Evolutionary conservation across 2,797 vertebrate species (phyloP).

Genomic region (Microcaecilia unicolor): DNA sequence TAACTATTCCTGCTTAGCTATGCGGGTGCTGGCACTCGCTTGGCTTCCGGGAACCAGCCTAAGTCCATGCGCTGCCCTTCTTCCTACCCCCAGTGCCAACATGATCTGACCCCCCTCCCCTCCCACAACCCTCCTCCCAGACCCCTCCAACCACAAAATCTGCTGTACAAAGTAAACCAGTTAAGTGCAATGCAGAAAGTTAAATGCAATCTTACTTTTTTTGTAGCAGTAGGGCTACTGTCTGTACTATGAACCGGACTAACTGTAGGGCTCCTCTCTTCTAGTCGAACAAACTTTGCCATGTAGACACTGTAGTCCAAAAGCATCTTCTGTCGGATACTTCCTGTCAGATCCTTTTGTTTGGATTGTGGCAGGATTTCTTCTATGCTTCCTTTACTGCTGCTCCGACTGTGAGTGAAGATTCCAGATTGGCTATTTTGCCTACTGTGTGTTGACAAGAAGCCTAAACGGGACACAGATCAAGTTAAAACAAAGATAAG

Average conservation of each 20-base stretch:
- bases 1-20: too few species aligned
- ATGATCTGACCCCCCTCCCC: too few species aligned
- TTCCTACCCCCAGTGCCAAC: too few species aligned
- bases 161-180: too few species aligned
- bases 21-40: too few species aligned
- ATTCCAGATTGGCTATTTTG: slow-evolving; percentile 40
- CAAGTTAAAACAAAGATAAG: not conserved
- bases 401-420: slow-evolving; percentile 71
- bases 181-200: too few species aligned
- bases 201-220: slow-evolving; percentile 91
- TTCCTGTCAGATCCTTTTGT: slow-evolving; percentile 63
- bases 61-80: too few species aligned
- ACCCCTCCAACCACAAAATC: too few species aligned
- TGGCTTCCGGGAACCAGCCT: too few species aligned
- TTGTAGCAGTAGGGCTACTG: slow-evolving; percentile 77
- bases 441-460: slow-evolving; percentile 45
- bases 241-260: slow-evolving; percentile 73
- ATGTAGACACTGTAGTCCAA: slow-evolving; percentile 84
- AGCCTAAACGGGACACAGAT: slow-evolving; percentile 42
- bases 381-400: slow-evolving; percentile 79
- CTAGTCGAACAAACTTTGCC: slow-evolving; percentile 71
- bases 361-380: slow-evolving; percentile 66
- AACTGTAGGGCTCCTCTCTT: slow-evolving; percentile 50
- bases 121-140: too few species aligned
- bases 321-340: slow-evolving; percentile 58